Evolutionary conservation across 1,140 invertebrate species (phyloP), one percentile per base, ranked within the genome.

Genomic region (Babylonia areolata): DNA sequence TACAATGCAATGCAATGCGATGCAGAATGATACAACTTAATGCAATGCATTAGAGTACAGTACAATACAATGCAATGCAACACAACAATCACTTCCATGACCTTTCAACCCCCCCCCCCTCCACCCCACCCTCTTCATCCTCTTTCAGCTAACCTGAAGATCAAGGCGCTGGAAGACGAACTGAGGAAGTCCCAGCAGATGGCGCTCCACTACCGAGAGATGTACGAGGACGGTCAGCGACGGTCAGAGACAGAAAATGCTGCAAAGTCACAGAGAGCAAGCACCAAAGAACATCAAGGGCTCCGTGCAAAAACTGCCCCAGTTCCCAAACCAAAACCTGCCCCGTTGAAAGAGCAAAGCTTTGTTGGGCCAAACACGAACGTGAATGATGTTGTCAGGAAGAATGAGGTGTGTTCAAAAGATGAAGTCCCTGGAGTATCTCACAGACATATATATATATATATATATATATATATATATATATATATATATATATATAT

Each of bases 401-500:
- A 84, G 37, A 84, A 73, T 42, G 81, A 84, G 81, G 81, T 84
- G 6, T 51, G 31, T 73, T n/a, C n/a, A n/a, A n/a, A n/a, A n/a
- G n/a, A n/a, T n/a, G n/a, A n/a, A n/a, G n/a, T n/a, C n/a, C n/a
- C n/a, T n/a, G n/a, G n/a, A n/a, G n/a, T n/a, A n/a, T n/a, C n/a
- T n/a, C n/a, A n/a, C n/a, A n/a, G n/a, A n/a, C n/a, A n/a, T n/a
- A n/a, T n/a, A n/a, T n/a, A n/a, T n/a, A n/a, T n/a, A n/a, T n/a
- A n/a, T n/a, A n/a, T n/a, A n/a, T n/a, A n/a, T n/a, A n/a, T n/a
- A n/a, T n/a, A n/a, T n/a, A n/a, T n/a, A n/a, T n/a, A n/a, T n/a
- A n/a, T n/a, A n/a, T n/a, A n/a, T n/a, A n/a, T n/a, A n/a, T n/a
- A n/a, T n/a, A n/a, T n/a, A n/a, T n/a, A n/a, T n/a, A n/a, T n/a